Evolutionary conservation across 2,797 vertebrate genomes (phyloP).

Genomic region (Cetoscarus ocellatus): DNA sequence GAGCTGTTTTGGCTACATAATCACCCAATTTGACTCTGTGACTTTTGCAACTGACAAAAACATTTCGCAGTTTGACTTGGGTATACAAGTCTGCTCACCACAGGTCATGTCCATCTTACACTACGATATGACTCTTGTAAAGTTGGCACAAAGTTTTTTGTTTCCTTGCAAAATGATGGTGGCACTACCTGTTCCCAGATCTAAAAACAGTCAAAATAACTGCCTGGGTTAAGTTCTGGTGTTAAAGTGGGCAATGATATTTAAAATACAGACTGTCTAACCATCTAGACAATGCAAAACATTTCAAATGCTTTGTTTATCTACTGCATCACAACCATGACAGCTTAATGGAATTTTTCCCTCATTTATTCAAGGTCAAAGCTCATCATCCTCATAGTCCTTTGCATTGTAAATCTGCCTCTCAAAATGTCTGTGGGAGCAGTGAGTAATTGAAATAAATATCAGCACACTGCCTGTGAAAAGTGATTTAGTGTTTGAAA

Average conservation of each 20-base stretch:
- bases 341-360: slow-evolving; percentile 75
- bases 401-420: slow-evolving; percentile 78
- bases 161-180: too few species aligned
- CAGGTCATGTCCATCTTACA: too few species aligned
- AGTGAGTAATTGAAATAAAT: slow-evolving; percentile 65
- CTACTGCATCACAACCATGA: slow-evolving; percentile 62
- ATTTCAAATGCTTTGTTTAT: slow-evolving; percentile 61
- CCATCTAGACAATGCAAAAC: slow-evolving; percentile 56
- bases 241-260: slow-evolving; percentile 39
- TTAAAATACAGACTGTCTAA: slow-evolving; percentile 44
- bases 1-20: too few species aligned
- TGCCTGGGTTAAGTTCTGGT: too few species aligned
- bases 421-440: slow-evolving; percentile 46
- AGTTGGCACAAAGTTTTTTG: too few species aligned
- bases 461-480: slow-evolving; percentile 33
- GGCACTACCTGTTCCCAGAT: too few species aligned
- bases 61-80: too few species aligned
- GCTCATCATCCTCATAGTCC: slow-evolving; percentile 73
- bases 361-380: slow-evolving; percentile 82
- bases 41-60: too few species aligned
- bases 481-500: slow-evolving; percentile 32
- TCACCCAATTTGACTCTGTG: too few species aligned
- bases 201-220: too few species aligned
- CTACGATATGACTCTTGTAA: too few species aligned
- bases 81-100: too few species aligned